Evolutionary conservation across 2,113 vertebrate species (phyloP).

Genomic region (Hydropotes inermis): DNA sequence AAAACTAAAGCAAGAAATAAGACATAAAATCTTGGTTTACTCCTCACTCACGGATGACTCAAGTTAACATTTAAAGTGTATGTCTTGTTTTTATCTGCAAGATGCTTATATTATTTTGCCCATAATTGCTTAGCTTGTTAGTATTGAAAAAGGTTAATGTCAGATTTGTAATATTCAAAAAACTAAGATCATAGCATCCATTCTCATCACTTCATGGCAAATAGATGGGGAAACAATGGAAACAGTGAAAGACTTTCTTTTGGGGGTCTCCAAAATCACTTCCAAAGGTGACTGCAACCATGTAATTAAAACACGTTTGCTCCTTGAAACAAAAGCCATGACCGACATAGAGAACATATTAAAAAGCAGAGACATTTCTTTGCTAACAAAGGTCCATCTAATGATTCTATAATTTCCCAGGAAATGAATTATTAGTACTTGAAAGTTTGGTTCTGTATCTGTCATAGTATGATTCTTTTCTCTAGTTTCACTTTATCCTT

Average conservation of each 20-base stretch:
- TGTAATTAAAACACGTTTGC: no score
- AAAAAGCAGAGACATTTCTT: no score
- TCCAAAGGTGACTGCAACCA: no score
- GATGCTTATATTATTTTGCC: background rate
- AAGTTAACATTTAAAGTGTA: background rate
- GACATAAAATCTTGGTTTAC: no score
- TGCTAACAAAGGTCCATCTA: background rate
- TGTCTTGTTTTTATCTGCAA: background rate
- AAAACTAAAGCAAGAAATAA: background rate
- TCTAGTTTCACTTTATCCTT: background rate
- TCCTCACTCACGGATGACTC: background rate
- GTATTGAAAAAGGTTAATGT: background rate
- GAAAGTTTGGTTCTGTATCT: background rate
- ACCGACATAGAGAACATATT: no score
- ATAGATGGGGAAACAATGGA: no score
- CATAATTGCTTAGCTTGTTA: background rate
- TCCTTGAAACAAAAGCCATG: no score
- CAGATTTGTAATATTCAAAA: no score
- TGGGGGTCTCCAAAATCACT: no score
- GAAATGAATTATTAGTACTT: background rate
- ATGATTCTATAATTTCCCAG: background rate
- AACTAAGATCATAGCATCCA: no score
- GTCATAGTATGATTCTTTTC: background rate
- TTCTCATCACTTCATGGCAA: no score
- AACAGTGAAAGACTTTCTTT: no score